Percentiles rank a stretch among this genome's conserved stretches.
Evolutionary conservation across 2,113 vertebrate species (phyloP).

Genomic region (Tetraodon nigroviridis): DNA sequence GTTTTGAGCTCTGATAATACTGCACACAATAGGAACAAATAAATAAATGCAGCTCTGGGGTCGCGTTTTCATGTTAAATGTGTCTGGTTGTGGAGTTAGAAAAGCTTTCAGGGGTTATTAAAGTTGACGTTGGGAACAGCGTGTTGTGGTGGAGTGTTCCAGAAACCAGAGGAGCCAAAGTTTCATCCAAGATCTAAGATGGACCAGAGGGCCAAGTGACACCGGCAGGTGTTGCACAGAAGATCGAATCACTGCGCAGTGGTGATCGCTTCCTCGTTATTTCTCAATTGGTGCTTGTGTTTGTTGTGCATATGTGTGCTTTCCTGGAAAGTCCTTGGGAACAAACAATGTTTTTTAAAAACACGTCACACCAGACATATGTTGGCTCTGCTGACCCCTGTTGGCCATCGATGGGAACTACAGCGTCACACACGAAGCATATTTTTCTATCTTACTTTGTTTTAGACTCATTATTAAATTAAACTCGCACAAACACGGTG

Average conservation of each 20-base stretch:
- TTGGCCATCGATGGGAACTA: slow-evolving; percentile 34
- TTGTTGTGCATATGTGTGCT: neutral
- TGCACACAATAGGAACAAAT: no score
- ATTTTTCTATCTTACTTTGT: neutral
- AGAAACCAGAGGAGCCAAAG: slow-evolving; percentile 25
- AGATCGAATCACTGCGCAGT: neutral
- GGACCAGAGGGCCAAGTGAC: slow-evolving; percentile 33
- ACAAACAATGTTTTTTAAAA: neutral
- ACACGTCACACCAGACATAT: neutral
- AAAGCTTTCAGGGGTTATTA: slow-evolving; percentile 1
- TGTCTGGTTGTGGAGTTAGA: no score
- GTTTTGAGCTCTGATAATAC: neutral
- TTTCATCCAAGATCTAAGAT: slow-evolving; percentile 34
- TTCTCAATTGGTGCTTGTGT: neutral
- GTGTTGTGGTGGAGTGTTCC: slow-evolving; percentile 14
- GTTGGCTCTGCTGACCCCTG: slow-evolving; percentile 50
- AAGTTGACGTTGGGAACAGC: slow-evolving; percentile 21
- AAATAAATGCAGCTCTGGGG: no score
- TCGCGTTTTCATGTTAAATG: no score
- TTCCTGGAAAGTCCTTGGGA: no score
- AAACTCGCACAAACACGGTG: neutral
- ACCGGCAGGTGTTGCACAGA: slow-evolving; percentile 48
- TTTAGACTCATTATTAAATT: neutral
- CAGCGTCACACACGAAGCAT: slow-evolving; percentile 1
- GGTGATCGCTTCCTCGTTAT: neutral